Conservation (phyloP, 2,113 vertebrate genomes). For the Calonectris borealis region DNA sequence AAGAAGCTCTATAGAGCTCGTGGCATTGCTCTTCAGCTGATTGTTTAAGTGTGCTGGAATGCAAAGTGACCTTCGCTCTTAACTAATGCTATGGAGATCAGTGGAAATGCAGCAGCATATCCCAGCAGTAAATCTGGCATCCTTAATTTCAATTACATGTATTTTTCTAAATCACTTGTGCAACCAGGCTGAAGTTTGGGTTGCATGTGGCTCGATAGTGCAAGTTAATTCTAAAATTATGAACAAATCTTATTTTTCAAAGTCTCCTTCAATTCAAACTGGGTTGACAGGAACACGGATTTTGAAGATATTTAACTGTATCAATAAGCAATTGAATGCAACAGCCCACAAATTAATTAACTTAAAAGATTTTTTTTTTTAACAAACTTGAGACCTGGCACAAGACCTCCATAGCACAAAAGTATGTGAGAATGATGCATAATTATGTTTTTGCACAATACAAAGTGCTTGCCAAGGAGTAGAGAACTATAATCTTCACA, state of each 20-base stretch:
- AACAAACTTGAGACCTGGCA: background rate
- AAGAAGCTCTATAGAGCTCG: background rate
- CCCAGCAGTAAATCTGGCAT: slow-evolving; percentile 40
- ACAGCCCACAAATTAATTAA: background rate
- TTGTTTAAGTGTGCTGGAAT: background rate
- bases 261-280: background rate
- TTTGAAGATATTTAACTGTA: background rate
- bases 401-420: background rate
- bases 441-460: background rate
- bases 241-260: background rate
- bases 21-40: background rate
- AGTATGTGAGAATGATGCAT: background rate
- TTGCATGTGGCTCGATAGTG: background rate
- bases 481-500: background rate
- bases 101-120: background rate
- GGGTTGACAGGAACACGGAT: background rate
- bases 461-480: background rate
- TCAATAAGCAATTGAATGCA: background rate
- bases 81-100: slow-evolving; percentile 34
- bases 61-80: background rate
- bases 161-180: background rate
- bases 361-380: background rate
- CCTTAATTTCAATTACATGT: background rate
- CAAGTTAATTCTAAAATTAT: background rate
- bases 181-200: background rate